Conservation (phyloP, 1,140 invertebrate species). For the Teleogryllus occipitalis region DNA sequence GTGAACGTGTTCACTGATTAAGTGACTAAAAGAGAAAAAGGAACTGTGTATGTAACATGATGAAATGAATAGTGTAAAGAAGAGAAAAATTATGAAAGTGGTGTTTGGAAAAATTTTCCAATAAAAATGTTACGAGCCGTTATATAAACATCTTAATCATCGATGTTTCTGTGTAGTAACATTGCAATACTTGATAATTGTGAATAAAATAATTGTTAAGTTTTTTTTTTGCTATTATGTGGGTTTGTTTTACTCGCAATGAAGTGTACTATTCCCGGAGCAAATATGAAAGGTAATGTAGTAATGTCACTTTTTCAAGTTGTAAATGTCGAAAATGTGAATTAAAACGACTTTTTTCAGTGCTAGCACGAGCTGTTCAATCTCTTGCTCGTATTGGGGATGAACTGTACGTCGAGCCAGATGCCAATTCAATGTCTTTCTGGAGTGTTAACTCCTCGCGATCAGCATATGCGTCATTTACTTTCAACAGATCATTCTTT, state of each 20-base stretch:
- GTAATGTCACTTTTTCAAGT: not conserved
- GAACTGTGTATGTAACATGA: too few species aligned
- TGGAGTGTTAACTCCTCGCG: slow-evolving; percentile 69
- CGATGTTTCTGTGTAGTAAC: too few species aligned
- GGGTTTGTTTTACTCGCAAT: not conserved
- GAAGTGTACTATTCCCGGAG: slow-evolving; percentile 14
- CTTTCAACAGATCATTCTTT: slow-evolving; percentile 68
- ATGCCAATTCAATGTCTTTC: slow-evolving; percentile 50
- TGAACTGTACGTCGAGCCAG: slow-evolving; percentile 71
- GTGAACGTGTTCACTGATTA: too few species aligned
- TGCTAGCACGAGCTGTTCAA: slow-evolving; percentile 74
- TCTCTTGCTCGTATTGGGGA: slow-evolving; percentile 76
- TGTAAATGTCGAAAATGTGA: not conserved
- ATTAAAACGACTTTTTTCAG: slow-evolving; percentile 37
- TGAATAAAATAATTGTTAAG: not conserved
- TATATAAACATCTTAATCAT: too few species aligned
- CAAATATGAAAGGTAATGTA: slow-evolving; percentile 13
- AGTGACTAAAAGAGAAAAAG: too few species aligned
- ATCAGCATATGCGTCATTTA: slow-evolving; percentile 71
- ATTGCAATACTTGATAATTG: not conserved
- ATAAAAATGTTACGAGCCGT: too few species aligned
- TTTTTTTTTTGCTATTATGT: slow-evolving; percentile 13
- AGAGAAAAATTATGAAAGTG: too few species aligned
- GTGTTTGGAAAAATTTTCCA: too few species aligned
- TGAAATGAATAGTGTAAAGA: too few species aligned